phyloP scores from a whole-genome alignment of 1,140 invertebrate species.

The Macrosteles quadrilineatus region DNA sequence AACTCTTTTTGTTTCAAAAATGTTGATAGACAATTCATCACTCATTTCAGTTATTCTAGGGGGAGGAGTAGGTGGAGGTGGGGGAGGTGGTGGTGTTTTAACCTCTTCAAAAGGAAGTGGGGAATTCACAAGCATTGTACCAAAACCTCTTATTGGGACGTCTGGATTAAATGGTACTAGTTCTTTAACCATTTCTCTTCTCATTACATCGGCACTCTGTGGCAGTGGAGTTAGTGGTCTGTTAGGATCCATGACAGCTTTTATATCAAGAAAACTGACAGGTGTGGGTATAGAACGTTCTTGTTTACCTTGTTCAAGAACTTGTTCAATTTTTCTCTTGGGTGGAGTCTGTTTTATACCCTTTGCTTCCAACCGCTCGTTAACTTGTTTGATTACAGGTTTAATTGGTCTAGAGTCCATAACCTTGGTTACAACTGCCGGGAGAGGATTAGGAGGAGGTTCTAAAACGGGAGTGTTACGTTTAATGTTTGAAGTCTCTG shows the following conservation, averaged over 20 bases:
- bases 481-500: constrained; percentile 22
- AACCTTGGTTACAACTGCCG: constrained; percentile 6
- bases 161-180: constrained; percentile 20
- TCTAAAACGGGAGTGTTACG: not conserved
- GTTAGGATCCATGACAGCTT: constrained; percentile 6
- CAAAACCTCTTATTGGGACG: constrained; percentile 1
- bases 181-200: constrained; percentile 20
- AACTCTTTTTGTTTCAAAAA: constrained; percentile 21
- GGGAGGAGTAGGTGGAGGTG: constrained; percentile 18
- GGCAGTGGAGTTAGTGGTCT: constrained; percentile 21
- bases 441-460: constrained; percentile 11
- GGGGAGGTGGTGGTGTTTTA: constrained; percentile 8
- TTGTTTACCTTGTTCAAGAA: not conserved
- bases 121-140: constrained; percentile 16
- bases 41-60: constrained; percentile 23
- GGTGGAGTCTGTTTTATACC: constrained; percentile 11
- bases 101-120: constrained; percentile 16
- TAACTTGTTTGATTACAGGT: constrained; percentile 16
- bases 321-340: not conserved
- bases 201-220: not conserved
- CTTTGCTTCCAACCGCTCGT: constrained; percentile 17
- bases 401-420: constrained; percentile 15
- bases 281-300: constrained; percentile 8
- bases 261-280: constrained; percentile 10
- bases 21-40: constrained; percentile 17